Evolutionary conservation across 2,888 invertebrate species (phyloP), one percentile per base, ranked within the genome.

Genomic region (Crepidodera aurea): DNA sequence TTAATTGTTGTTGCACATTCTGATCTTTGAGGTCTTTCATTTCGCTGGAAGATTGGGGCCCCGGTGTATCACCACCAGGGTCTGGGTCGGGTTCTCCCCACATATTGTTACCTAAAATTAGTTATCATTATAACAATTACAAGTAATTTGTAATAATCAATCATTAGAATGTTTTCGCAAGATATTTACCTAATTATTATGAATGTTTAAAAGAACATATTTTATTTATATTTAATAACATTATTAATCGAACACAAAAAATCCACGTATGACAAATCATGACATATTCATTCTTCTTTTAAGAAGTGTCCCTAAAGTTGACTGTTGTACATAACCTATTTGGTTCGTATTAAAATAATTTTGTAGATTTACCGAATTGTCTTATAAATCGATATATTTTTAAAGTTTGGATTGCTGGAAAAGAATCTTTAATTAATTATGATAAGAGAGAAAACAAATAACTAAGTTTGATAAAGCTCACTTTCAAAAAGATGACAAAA

Each of bases 1-100:
- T 68, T 13, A 78, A 71, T 63, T 81, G 77, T 60, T 82, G 81
- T 61, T 81, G 79, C 59, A 80, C 79, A 64, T 75, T 78, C 67
- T 81, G 78, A 61, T 80, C 80, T 69, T 79, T 78, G 32, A 79
- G 69, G 59, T 80, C 79, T 19, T 71, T 68, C 37, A 79, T 64
- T 72, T 80, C 76, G 58, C 67, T 72, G 27, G 69, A 57, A 7
- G 72, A 66, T 16, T 64, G 60, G 18, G 69, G 68, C 25, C 68
- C 63, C 18, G 62, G 67, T 32, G 68, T 59, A 48, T 68, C 55
- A 42, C 73, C 74, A 54, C 73, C 75, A 54, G 74, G 70, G 63
- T 75, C 76, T 54, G 77, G 74, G 58, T 75, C 76, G 27, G 77
- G 71, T 62, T 77, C 77, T 64, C 73, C 73, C 80, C 78, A 81